Evolutionary conservation across 2,113 vertebrate species (phyloP).

Genomic region (Condylura cristata): DNA sequence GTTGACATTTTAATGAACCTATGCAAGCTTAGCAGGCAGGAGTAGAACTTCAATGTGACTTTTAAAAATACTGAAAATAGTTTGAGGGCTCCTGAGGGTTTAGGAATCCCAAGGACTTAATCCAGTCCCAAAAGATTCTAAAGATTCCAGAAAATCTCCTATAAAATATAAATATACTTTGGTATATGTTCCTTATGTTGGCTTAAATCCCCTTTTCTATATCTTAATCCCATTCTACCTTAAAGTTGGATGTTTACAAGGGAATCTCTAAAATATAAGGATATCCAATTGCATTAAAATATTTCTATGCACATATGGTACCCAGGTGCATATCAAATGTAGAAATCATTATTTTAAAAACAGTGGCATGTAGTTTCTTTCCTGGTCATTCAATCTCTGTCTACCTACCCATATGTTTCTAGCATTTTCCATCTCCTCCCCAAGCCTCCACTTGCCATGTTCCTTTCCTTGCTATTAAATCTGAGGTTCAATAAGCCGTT

Average conservation of each 20-base stretch:
- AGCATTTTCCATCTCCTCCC: neutral
- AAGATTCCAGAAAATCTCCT: slow-evolving; percentile 72
- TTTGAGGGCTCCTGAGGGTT: slow-evolving; percentile 61
- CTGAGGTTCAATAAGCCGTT: neutral
- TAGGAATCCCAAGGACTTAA: slow-evolving; percentile 61
- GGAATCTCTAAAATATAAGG: slow-evolving; percentile 67
- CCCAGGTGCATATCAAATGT: slow-evolving; percentile 74
- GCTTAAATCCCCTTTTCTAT: slow-evolving; percentile 52
- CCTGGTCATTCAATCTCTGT: neutral
- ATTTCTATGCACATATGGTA: slow-evolving; percentile 74
- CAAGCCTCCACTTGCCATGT: neutral
- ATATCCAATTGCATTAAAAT: slow-evolving; percentile 78
- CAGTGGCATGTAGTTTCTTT: slow-evolving; percentile 9
- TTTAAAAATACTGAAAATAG: slow-evolving; percentile 59
- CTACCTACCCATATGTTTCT: neutral
- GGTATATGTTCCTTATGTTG: slow-evolving; percentile 46
- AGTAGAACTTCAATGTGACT: neutral
- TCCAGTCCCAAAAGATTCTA: slow-evolving; percentile 61
- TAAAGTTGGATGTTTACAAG: slow-evolving; percentile 66
- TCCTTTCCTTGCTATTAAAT: neutral
- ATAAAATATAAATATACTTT: slow-evolving; percentile 63
- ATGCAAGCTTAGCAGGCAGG: neutral
- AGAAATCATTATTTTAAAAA: slow-evolving; percentile 58
- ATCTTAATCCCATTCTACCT: slow-evolving; percentile 68
- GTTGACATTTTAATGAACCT: slow-evolving; percentile 46